Conservation (phyloP, 2,113 vertebrate genomes). For the Tachuris rubrigastra region DNA sequence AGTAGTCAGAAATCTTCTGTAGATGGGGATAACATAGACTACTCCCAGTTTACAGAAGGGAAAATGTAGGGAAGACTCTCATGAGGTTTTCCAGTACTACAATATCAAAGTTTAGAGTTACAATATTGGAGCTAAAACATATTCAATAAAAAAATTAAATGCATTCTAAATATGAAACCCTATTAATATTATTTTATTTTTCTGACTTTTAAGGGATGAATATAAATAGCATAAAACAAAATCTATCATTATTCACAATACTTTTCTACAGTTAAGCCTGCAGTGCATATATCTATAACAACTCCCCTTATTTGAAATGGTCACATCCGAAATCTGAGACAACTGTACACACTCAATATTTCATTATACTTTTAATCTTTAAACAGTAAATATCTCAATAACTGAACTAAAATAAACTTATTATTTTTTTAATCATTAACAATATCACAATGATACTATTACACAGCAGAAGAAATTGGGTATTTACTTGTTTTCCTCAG, state of each 20-base stretch:
- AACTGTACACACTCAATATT: neutral
- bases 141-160: neutral
- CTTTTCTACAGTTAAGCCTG: neutral
- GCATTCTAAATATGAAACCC: neutral
- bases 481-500: neutral
- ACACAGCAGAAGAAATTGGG: neutral
- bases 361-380: neutral
- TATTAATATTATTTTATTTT: neutral
- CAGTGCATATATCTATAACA: neutral
- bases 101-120: neutral
- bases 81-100: neutral
- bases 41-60: neutral
- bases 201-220: neutral
- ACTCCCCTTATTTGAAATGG: neutral
- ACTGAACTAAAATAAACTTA: neutral
- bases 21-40: neutral
- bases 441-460: neutral
- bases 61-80: neutral
- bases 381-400: neutral
- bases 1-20: neutral
- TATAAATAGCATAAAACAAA: neutral
- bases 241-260: neutral
- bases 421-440: neutral
- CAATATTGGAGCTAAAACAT: neutral
- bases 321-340: neutral